These are phyloP conservation scores for Anhinga rufa DNA, from an alignment of 2,113 vertebrate genomes.

Conservation along the genomic window DNA sequence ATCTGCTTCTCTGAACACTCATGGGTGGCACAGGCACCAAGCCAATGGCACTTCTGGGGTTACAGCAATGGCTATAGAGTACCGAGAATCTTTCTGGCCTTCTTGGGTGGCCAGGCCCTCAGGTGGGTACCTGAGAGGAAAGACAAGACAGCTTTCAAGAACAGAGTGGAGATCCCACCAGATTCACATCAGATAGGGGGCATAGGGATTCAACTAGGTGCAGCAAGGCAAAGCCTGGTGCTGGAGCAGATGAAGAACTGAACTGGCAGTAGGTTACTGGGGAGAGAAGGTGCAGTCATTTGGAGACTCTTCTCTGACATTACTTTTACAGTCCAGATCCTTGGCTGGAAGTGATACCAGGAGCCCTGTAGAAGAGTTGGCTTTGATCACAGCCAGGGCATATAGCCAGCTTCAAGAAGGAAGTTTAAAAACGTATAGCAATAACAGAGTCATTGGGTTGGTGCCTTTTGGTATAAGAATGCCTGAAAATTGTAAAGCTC, in stretches of 20 bases:
- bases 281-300: background rate
- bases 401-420: background rate
- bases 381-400: background rate
- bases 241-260: background rate
- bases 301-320: background rate
- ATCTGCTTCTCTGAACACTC: background rate
- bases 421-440: background rate
- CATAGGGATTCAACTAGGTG: background rate
- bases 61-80: background rate
- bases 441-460: slow-evolving; percentile 9
- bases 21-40: background rate
- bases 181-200: background rate
- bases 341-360: background rate
- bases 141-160: background rate
- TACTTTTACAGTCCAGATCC: background rate
- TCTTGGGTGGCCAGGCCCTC: too few relatives aligned
- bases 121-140: background rate
- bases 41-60: background rate
- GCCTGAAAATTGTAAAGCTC: background rate
- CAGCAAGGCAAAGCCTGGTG: background rate
- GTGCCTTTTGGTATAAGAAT: slow-evolving; percentile 1
- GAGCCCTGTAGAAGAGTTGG: background rate
- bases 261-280: background rate
- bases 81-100: background rate
- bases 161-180: background rate